These are phyloP conservation scores for Pseudococcus jackbeardsleyi DNA, from an alignment of 2,888 invertebrate genomes.

Conservation along the genomic window DNA sequence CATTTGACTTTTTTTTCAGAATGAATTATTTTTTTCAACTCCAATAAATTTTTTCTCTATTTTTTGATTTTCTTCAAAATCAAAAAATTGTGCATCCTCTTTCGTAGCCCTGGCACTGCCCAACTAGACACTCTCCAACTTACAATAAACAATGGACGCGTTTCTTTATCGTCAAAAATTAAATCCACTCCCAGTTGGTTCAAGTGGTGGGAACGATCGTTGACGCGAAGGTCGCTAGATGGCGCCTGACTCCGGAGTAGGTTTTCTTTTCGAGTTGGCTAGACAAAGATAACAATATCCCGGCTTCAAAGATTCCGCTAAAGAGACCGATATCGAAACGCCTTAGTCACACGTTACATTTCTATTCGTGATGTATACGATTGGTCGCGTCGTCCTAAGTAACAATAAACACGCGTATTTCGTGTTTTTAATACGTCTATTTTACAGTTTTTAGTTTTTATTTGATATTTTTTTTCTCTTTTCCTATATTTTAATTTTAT, in stretches of 20 bases:
- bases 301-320: slow-evolving; percentile 58
- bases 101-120: no score
- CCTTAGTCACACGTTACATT: slow-evolving; percentile 64
- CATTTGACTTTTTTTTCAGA: no score
- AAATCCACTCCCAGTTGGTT: slow-evolving; percentile 63
- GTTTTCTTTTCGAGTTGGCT: slow-evolving; percentile 42
- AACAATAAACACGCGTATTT: slow-evolving; percentile 63
- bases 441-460: slow-evolving; percentile 44
- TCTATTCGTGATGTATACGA: slow-evolving; percentile 61
- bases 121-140: no score
- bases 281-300: slow-evolving; percentile 55
- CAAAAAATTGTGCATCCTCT: no score
- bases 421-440: slow-evolving; percentile 55
- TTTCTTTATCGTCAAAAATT: slow-evolving; percentile 63
- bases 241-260: slow-evolving; percentile 38
- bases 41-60: no score
- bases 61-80: no score
- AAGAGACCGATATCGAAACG: slow-evolving; percentile 63
- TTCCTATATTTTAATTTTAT: slow-evolving; percentile 35
- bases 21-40: no score
- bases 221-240: slow-evolving; percentile 51
- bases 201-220: slow-evolving; percentile 53
- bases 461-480: slow-evolving; percentile 24
- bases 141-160: slow-evolving; percentile 63
- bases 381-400: slow-evolving; percentile 62